Conservation (phyloP, 2,113 vertebrate genomes). For the Hassar affinis region DNA sequence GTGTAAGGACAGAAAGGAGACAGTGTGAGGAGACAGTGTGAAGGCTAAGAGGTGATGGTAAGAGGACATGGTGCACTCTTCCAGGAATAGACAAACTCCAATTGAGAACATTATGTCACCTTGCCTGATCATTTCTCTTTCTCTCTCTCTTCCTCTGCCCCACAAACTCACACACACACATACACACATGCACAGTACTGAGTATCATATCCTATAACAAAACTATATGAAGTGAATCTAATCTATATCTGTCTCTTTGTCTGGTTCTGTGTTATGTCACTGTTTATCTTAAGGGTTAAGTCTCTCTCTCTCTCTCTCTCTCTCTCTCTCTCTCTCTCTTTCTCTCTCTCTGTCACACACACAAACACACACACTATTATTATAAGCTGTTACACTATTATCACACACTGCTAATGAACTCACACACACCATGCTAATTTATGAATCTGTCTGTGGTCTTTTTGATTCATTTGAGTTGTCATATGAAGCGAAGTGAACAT, state of each 20-base stretch:
- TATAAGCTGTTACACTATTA: background rate
- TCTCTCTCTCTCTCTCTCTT: too few relatives aligned
- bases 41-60: background rate
- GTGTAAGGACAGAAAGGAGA: background rate
- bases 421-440: background rate
- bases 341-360: too few relatives aligned
- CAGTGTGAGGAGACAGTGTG: background rate
- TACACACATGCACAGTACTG: background rate
- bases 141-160: background rate
- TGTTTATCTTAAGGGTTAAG: too few relatives aligned
- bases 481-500: background rate
- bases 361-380: background rate
- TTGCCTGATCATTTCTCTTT: background rate
- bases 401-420: background rate
- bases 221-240: background rate
- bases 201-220: too few relatives aligned
- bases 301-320: too few relatives aligned
- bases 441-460: background rate
- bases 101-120: constrained; percentile 10
- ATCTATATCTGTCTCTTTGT: background rate
- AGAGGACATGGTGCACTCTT: background rate
- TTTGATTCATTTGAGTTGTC: background rate
- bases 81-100: constrained; percentile 13
- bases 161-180: too few relatives aligned
- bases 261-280: background rate